These are phyloP conservation scores for Lasioglossum figueresi DNA, from an alignment of 2,888 invertebrate genomes.

Conservation along the genomic window DNA sequence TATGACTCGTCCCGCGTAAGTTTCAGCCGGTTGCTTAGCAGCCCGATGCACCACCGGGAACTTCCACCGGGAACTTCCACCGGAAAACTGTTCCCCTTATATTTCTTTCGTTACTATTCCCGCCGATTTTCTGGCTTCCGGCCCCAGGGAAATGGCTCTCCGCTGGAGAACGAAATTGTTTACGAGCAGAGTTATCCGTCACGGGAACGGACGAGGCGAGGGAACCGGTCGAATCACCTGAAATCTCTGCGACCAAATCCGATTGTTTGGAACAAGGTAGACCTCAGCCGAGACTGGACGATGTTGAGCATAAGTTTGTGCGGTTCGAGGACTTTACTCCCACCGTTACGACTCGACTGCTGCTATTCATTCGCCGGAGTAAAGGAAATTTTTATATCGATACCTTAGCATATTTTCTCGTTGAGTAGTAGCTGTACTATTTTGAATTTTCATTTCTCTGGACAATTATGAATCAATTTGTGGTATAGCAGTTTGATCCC, in stretches of 20 bases:
- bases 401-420: background rate
- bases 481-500: too few relatives aligned
- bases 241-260: slow-evolving; percentile 17
- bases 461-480: too few relatives aligned
- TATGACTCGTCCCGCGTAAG: slow-evolving; percentile 24
- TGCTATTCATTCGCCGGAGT: background rate
- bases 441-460: too few relatives aligned
- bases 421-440: too few relatives aligned
- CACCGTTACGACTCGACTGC: background rate
- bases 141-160: slow-evolving; percentile 26
- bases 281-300: background rate
- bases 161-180: slow-evolving; percentile 48
- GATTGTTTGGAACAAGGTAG: background rate
- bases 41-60: background rate
- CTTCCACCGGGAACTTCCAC: slow-evolving; percentile 32
- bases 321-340: background rate
- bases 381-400: background rate
- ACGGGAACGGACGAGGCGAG: slow-evolving; percentile 4
- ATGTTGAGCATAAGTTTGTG: background rate
- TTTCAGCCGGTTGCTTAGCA: slow-evolving; percentile 11
- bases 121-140: slow-evolving; percentile 20
- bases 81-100: slow-evolving; percentile 32
- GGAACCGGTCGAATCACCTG: background rate
- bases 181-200: slow-evolving; percentile 40
- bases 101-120: slow-evolving; percentile 25